A percentile compares a stretch with the other conserved stretches of the same genome.
Evolutionary conservation across 2,113 vertebrate genomes (phyloP).

Genomic region (Carettochelys insculpta): DNA sequence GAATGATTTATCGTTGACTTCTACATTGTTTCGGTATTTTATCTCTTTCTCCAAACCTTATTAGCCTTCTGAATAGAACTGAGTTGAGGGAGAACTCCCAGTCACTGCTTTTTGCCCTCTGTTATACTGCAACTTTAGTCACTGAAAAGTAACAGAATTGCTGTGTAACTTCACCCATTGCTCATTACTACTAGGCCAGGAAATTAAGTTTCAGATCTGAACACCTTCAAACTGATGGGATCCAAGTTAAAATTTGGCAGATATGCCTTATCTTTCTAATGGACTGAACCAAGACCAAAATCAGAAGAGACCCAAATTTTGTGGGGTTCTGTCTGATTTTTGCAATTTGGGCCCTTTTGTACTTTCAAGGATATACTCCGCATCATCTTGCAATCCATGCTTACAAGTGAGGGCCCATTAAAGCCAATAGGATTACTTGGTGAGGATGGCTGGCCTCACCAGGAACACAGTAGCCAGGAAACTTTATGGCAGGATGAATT

Average conservation of each 20-base stretch:
- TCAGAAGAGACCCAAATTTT: neutral
- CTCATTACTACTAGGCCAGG: accelerated
- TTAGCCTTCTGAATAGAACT: neutral
- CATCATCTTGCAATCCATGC: neutral
- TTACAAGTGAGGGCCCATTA: neutral
- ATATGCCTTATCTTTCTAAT: neutral
- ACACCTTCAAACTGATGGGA: accelerated
- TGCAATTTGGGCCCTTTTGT: neutral
- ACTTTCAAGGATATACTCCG: neutral
- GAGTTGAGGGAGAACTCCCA: neutral
- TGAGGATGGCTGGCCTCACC: neutral
- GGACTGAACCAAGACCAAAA: too few relatives aligned
- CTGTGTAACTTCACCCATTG: accelerated
- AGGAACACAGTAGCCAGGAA: neutral
- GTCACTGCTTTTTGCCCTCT: neutral
- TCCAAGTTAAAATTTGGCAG: neutral
- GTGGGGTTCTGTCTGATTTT: neutral
- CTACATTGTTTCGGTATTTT: neutral
- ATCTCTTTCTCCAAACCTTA: neutral
- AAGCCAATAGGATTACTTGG: neutral
- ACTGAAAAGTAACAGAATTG: neutral
- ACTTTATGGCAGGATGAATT: neutral
- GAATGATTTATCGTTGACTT: neutral
- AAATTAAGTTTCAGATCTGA: accelerated
- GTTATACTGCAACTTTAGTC: too few relatives aligned